Evolutionary conservation across 2,888 invertebrate species (phyloP), one percentile per base, ranked within the genome.

Genomic region (Melieria omissa): DNA sequence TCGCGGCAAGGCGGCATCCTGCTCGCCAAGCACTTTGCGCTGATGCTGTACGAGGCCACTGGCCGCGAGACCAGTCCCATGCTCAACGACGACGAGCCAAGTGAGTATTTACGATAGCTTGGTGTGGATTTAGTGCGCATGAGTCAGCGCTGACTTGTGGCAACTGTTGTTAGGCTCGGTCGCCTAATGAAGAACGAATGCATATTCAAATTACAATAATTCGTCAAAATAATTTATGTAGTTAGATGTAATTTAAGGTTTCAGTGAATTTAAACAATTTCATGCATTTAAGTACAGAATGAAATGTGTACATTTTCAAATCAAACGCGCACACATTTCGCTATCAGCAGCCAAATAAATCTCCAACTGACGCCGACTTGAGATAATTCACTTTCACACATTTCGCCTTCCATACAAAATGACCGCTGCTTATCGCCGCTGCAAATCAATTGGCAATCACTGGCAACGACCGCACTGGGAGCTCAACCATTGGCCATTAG

Each of bases 1-100:
- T 86, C 87, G 2, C 84, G 87, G 54, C 80, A 86, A 42, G 87
- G 87, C 29, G 92, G 91, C 41, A 88, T 88, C 70, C 70, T 90
- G 64, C 86, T 92, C 63, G 90, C 91, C 1, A 88, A 90, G 77
- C 91, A 92, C 79, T 89, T 92, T 70, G 91, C 91, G 0, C 88
- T 90, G 79, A 88, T 89, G 29, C 84, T 89, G 60, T 88, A 90
- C 76, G 89, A 89, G 75, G 89, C 90, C 8, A 91, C 91, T 4
- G 92, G 92, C 72, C 84, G 89, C 60, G 88, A 89, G 61, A 88
- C 89, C 68, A 90, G 89, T 78, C 90, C 91, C 0, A 86, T 91
- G 77, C 86, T 89, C 74, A 88, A 89, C 73, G 88, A 89, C 77
- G 86, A 88, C 63, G 87, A 87, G 65, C 87, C 87, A 79, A 85